Percentiles rank a stretch among this genome's conserved stretches.
phyloP scores from a whole-genome alignment of 2,888 invertebrate genomes.

The Dryomyza anilis region DNA sequence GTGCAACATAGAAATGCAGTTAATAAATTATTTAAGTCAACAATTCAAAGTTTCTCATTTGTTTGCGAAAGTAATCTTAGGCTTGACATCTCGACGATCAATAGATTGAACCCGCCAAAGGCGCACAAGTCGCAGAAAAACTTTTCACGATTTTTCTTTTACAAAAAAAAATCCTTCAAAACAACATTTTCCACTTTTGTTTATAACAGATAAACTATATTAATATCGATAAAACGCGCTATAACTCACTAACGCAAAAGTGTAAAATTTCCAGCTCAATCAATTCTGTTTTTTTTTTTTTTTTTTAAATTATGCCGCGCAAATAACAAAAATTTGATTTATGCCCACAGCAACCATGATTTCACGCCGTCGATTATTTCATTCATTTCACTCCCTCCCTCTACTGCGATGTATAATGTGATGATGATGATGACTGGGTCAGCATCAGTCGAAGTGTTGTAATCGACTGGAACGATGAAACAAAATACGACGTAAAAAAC shows the following conservation, averaged over 20 bases:
- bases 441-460: too few species aligned
- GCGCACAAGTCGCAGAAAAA: background rate
- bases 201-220: too few species aligned
- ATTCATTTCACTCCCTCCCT: too few species aligned
- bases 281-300: background rate
- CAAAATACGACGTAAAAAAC: too few species aligned
- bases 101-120: background rate
- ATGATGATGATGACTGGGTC: too few species aligned
- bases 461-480: too few species aligned
- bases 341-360: background rate
- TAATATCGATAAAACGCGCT: background rate
- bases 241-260: too few species aligned
- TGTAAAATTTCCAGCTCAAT: too few species aligned
- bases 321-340: background rate
- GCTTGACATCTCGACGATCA: background rate
- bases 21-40: slow-evolving; percentile 24
- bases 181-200: slow-evolving; percentile 25
- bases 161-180: slow-evolving; percentile 6
- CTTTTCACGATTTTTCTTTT: slow-evolving; percentile 14
- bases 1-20: slow-evolving; percentile 22
- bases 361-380: too few species aligned
- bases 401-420: too few species aligned
- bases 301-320: background rate
- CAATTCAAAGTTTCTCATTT: slow-evolving; percentile 14
- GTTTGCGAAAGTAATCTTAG: background rate